Percentiles rank a stretch among this genome's conserved stretches.
phyloP scores from a whole-genome alignment of 2,797 vertebrate genomes.

The Megaceryle alcyon region DNA sequence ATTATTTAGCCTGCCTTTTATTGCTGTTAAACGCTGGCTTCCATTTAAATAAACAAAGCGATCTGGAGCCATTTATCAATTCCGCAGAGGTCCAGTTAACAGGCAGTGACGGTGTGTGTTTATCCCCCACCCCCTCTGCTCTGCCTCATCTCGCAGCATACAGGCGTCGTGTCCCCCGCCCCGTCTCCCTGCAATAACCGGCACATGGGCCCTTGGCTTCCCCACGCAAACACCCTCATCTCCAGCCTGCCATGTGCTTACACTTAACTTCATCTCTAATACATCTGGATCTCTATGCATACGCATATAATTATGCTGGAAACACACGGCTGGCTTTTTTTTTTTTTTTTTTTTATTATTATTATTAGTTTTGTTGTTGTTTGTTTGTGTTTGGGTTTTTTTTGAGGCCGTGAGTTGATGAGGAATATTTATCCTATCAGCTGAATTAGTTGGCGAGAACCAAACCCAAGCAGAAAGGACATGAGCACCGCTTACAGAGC shows the following conservation, averaged over 20 bases:
- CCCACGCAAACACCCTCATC: not conserved
- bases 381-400: no score
- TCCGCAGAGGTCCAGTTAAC: not conserved
- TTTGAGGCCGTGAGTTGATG: not conserved
- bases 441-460: not conserved
- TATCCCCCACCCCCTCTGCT: not conserved
- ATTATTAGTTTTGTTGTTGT: no score
- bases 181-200: not conserved
- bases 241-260: not conserved
- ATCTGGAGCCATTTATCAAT: not conserved
- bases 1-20: not conserved
- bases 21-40: not conserved
- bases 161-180: not conserved
- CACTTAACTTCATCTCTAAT: slow-evolving; percentile 27
- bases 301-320: not conserved
- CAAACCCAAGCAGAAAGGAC: not conserved
- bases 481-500: not conserved
- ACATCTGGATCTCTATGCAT: not conserved
- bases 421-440: not conserved
- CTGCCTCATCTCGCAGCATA: not conserved
- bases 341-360: not conserved
- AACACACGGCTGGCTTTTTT: not conserved
- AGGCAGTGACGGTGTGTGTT: not conserved
- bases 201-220: not conserved
- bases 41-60: not conserved